phyloP scores from a whole-genome alignment of 2,797 vertebrate genomes.

The Cossypha heuglini region DNA sequence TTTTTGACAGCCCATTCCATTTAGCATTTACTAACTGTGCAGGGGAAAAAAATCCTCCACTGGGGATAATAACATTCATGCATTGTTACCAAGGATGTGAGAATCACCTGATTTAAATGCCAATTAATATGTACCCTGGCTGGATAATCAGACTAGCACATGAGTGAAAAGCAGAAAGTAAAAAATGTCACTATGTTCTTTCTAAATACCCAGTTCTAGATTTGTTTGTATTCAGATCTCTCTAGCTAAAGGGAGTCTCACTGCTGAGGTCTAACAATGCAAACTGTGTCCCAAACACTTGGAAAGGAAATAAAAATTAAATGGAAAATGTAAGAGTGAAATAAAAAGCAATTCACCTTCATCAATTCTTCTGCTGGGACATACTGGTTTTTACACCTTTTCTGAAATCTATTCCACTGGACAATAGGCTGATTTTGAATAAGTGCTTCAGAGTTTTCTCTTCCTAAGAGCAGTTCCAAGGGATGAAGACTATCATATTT shows the following conservation, averaged over 20 bases:
- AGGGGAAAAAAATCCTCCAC: background rate
- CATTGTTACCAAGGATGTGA: background rate
- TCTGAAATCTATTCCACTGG: background rate
- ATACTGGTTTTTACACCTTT: background rate
- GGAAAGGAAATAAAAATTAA: background rate
- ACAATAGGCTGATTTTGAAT: background rate
- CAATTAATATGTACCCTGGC: background rate
- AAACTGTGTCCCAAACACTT: background rate
- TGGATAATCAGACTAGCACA: background rate
- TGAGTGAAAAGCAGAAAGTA: background rate
- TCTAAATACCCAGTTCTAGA: background rate
- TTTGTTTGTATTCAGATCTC: background rate
- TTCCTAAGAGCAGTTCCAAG: background rate
- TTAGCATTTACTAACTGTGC: background rate
- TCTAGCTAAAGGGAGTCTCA: background rate
- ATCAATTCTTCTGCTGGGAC: background rate
- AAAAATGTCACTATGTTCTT: background rate
- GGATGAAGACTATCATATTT: background rate
- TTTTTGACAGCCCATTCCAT: background rate
- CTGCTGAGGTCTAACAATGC: background rate
- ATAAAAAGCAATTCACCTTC: background rate
- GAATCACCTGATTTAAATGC: background rate
- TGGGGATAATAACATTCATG: background rate
- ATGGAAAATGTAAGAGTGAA: background rate
- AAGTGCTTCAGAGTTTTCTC: rapidly evolving